Evolutionary conservation across 2,888 invertebrate genomes (phyloP).

Genomic region (Diaphora mendica): DNA sequence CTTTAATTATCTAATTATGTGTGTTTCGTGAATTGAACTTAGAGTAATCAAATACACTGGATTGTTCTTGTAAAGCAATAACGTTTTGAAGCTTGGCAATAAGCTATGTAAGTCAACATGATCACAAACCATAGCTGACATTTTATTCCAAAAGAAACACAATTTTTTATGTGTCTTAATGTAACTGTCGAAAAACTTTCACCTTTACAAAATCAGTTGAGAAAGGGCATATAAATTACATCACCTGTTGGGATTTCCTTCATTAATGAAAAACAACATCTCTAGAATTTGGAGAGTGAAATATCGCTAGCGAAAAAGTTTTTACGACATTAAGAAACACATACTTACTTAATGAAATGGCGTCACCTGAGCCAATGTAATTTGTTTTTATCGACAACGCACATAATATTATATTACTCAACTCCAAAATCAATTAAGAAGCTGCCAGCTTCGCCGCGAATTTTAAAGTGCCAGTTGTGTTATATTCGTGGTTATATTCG

Average conservation of each 20-base stretch:
- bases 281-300: constrained; percentile 59
- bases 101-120: neutral
- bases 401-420: constrained; percentile 9
- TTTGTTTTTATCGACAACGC: constrained; percentile 20
- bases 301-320: constrained; percentile 49
- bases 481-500: constrained; percentile 26
- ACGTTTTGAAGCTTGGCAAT: neutral
- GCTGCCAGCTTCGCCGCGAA: neutral
- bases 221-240: constrained; percentile 70
- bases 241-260: constrained; percentile 50
- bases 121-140: constrained; percentile 31
- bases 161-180: constrained; percentile 63
- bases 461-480: constrained; percentile 15
- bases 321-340: constrained; percentile 38
- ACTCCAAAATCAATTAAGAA: constrained; percentile 6
- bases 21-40: neutral
- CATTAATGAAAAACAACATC: constrained; percentile 71
- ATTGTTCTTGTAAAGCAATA: neutral
- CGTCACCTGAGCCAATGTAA: constrained; percentile 27
- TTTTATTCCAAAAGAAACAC: constrained; percentile 45
- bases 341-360: constrained; percentile 32
- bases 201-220: constrained; percentile 57
- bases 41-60: neutral
- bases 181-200: constrained; percentile 63
- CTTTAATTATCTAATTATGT: neutral